These are phyloP conservation scores for Natrix natrix DNA, from an alignment of 2,797 vertebrate genomes.

Conservation along the genomic window DNA sequence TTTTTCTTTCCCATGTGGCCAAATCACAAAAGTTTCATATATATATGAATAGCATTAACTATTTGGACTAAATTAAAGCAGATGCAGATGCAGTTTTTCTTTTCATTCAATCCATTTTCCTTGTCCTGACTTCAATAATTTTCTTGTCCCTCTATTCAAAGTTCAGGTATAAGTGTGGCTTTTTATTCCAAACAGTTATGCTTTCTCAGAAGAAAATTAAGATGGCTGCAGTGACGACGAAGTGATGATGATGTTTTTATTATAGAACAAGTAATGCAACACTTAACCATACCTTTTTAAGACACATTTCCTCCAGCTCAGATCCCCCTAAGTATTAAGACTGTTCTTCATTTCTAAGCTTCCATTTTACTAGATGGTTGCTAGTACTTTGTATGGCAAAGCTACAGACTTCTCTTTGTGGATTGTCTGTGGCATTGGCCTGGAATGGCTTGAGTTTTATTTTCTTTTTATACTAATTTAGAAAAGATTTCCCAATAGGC, in stretches of 20 bases:
- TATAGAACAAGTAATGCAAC: neutral
- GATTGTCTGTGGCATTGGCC: constrained; percentile 43
- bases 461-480: constrained; percentile 49
- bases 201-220: neutral
- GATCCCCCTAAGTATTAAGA: neutral
- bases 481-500: constrained; percentile 57
- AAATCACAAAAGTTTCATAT: too few species aligned
- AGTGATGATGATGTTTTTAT: neutral
- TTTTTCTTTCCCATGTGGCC: too few species aligned
- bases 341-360: neutral
- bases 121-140: neutral
- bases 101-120: neutral
- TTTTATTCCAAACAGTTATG: neutral
- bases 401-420: constrained; percentile 19
- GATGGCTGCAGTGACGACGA: neutral
- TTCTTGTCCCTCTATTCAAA: neutral
- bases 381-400: constrained; percentile 23
- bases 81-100: neutral
- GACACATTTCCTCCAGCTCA: neutral
- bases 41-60: neutral
- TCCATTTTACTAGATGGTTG: constrained; percentile 30
- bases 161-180: neutral
- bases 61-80: neutral
- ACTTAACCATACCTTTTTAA: neutral
- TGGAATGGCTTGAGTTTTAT: constrained; percentile 53